Evolutionary conservation across 1,140 invertebrate genomes (phyloP), one percentile per base, ranked within the genome.

Genomic region (Lasioglossum albipes): DNA sequence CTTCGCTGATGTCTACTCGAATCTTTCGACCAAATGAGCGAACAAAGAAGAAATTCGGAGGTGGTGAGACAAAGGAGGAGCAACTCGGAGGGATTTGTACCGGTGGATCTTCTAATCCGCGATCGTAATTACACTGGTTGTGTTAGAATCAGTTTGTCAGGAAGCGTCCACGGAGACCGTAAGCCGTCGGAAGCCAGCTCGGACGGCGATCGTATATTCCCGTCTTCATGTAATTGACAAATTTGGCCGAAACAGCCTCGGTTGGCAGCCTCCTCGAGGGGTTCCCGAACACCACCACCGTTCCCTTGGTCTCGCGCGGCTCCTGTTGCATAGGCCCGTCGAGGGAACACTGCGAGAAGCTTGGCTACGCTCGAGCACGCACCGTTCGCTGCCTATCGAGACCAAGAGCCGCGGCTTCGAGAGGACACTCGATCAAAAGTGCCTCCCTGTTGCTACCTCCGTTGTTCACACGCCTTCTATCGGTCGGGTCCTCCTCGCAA

Each of bases 341-440:
- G 12, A 27, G 57, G 31, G 36, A 36, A 36, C 36, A 36, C 36
- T 22, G 12, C 62, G 70, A 20, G 20, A n/a, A n/a, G 54, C 36
- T 68, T 52, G 42, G 42, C 42, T 27, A 42, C n/a, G 22, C 42
- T 72, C 70, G 62, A 75, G 45, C 27, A 68, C 20, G 57, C 45
- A 36, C 69, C 54, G 66, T 76, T 76, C 75, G 36, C 3, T 2
- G 42, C 57, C 57, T 71, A 49, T 77, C 75, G 57, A 77, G 57
- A 41, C 27, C 42, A 5, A 22, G 75, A 45, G 42, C 54, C n/a
- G 18, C n/a, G 18, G 20, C 57, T 70, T 61, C 67, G 67, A 77
- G 75, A 52, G 75, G 67, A 62, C 67, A 77, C 75, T 77, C 67
- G 75, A 71, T 77, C 27, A 36, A 62, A 71, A 77, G 75, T 77